These are phyloP conservation scores for Notospermus geniculatus DNA, from an alignment of 1,140 invertebrate genomes.

Conservation along the genomic window DNA sequence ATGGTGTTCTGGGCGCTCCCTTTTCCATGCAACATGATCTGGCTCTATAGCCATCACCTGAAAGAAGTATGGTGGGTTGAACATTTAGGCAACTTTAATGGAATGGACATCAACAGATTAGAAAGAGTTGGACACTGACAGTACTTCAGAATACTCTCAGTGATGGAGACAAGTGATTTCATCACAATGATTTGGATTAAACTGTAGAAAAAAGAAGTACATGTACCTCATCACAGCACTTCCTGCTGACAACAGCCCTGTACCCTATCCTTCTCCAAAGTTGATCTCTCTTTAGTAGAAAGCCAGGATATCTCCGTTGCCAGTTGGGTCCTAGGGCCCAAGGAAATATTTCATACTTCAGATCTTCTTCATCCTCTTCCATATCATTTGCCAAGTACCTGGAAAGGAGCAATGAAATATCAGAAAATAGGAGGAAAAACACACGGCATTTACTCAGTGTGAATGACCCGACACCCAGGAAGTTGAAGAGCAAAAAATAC, in stretches of 20 bases:
- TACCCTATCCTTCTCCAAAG: slow-evolving; percentile 59
- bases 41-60: slow-evolving; percentile 54
- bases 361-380: slow-evolving; percentile 63
- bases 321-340: slow-evolving; percentile 57
- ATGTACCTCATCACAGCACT: slow-evolving; percentile 59
- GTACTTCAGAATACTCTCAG: not conserved
- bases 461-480: too few relatives aligned
- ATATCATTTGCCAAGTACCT: slow-evolving; percentile 64
- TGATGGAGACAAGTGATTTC: not conserved
- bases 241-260: slow-evolving; percentile 59
- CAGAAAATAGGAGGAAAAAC: not conserved
- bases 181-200: too few relatives aligned
- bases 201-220: not conserved
- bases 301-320: slow-evolving; percentile 47
- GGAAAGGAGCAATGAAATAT: slow-evolving; percentile 15
- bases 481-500: not conserved
- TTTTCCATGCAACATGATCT: slow-evolving; percentile 43
- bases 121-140: not conserved
- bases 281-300: slow-evolving; percentile 54
- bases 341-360: slow-evolving; percentile 59
- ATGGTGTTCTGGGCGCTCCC: slow-evolving; percentile 47
- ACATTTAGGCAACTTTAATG: too few relatives aligned
- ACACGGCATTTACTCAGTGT: not conserved
- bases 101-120: too few relatives aligned
- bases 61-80: too few relatives aligned